Evolutionary conservation across 2,113 vertebrate species (phyloP).

Genomic region (Eclectus roratus): DNA sequence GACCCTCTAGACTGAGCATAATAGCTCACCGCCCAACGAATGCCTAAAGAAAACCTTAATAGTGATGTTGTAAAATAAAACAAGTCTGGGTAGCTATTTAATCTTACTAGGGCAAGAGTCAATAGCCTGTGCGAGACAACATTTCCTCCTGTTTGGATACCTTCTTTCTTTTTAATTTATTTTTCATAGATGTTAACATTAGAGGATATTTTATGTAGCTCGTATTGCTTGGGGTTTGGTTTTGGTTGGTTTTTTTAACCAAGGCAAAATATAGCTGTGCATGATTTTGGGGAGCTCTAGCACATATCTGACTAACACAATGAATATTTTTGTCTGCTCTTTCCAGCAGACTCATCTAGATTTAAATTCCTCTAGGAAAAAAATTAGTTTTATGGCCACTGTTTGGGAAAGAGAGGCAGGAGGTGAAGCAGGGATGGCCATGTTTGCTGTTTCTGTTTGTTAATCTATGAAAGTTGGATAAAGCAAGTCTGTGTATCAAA

Average conservation of each 20-base stretch:
- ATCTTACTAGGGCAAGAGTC: background rate
- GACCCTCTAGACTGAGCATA: background rate
- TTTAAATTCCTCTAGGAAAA: background rate
- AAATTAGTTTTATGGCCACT: background rate
- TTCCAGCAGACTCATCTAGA: background rate
- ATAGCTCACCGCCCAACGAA: background rate
- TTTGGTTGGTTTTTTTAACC: background rate
- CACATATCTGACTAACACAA: background rate
- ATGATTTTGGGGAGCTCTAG: background rate
- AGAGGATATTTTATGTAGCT: background rate
- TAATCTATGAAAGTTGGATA: background rate
- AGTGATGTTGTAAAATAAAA: constrained; percentile 11
- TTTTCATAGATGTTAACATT: background rate
- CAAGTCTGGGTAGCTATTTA: background rate
- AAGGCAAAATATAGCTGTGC: background rate
- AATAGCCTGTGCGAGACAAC: background rate
- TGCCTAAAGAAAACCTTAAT: constrained; percentile 17
- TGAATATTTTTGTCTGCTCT: background rate
- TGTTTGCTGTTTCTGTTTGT: background rate
- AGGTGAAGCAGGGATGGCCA: background rate
- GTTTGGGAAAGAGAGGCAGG: background rate
- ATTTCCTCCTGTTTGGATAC: background rate
- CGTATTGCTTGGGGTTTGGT: background rate
- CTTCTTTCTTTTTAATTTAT: background rate
- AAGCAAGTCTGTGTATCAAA: background rate